phyloP scores from a whole-genome alignment of 2,113 vertebrate genomes.

The Siniperca chuatsi region DNA sequence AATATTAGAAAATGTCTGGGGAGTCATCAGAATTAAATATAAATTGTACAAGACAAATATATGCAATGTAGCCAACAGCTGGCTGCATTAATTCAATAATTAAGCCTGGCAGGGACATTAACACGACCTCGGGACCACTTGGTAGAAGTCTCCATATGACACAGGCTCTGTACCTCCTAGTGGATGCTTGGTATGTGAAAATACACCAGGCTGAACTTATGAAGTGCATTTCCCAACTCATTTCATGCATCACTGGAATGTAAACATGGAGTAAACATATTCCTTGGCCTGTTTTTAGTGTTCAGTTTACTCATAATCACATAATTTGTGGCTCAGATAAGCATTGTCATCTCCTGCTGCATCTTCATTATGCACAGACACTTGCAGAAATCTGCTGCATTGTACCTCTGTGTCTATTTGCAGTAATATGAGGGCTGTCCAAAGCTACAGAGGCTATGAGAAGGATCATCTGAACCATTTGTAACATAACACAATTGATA shows the following conservation, averaged over 20 bases:
- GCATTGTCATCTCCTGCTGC: slow-evolving; percentile 69
- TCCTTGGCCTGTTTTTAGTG: slow-evolving; percentile 83
- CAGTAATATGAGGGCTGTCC: slow-evolving; percentile 43
- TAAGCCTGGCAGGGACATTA: slow-evolving; percentile 71
- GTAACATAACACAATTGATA: slow-evolving; percentile 68
- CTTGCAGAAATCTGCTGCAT: slow-evolving; percentile 49
- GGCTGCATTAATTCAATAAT: slow-evolving; percentile 65
- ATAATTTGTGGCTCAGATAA: slow-evolving; percentile 76
- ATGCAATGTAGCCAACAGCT: slow-evolving; percentile 61
- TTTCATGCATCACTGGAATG: slow-evolving; percentile 78
- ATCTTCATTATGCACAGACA: slow-evolving; percentile 45
- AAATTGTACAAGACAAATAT: slow-evolving; percentile 78
- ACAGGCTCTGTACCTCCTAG: slow-evolving; percentile 69
- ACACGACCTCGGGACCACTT: slow-evolving; percentile 63
- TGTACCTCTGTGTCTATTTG: slow-evolving; percentile 63
- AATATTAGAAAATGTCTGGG: slow-evolving; percentile 80
- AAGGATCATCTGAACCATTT: slow-evolving; percentile 75
- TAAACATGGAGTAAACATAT: slow-evolving; percentile 84
- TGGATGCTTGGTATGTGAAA: slow-evolving; percentile 61
- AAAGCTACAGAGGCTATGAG: slow-evolving; percentile 62
- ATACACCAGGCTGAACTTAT: slow-evolving; percentile 61
- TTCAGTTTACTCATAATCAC: slow-evolving; percentile 73
- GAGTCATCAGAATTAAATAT: slow-evolving; percentile 75
- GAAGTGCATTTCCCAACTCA: slow-evolving; percentile 68
- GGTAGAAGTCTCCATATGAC: slow-evolving; percentile 57